Base-by-base conservation (phyloP, 2,797 vertebrate genomes). In the Cephalopachus bancanus region DNA sequence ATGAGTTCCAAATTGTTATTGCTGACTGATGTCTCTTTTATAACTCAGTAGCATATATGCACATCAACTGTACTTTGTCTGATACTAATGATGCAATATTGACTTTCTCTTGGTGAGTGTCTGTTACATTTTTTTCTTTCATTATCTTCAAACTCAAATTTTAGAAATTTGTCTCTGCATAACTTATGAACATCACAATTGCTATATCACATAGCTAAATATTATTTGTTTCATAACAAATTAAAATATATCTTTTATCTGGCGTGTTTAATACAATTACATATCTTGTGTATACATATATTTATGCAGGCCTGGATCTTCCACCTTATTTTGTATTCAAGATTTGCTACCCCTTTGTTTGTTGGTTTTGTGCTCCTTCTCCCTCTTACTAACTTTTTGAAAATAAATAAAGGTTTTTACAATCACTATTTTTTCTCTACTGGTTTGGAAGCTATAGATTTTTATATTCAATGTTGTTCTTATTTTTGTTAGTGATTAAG, bases 1-100 rank as follows among this genome's bases (percentile, higher is more conserved):
- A 15, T 17, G n/a, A 0, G 14, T 6, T 81, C 33, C 60, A 26
- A 10, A 44, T 17, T 19, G n/a, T 19, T 1, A 0, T 0, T 4
- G 49, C 16, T 74, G n/a, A 28, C 76, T 33, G 49, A 51, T 16
- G 19, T 65, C 26, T 87, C 91, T 57, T 71, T 55, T 53, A 12
- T 3, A 4, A 2, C 10, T 22, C 12, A 0, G 5, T n/a, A 16
- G 37, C 24, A 26, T 60, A 19, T 0, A n/a, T 6, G 20, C 1
- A 9, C 0, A 5, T n/a, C 26, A 15, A n/a, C 11, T 24, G 17
- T 20, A 0, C 65, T 44, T 69, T 64, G 8, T 37, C 10, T 22
- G 49, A 76, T 22, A 64, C n/a, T 20, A 37, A n/a, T 10, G 15
- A 14, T 11, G 22, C 14, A 12, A 6, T 1, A 1, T n/a, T 51